These are phyloP conservation scores for Perca schrenkii DNA, from an alignment of 2,113 vertebrate genomes.

Conservation along the genomic window DNA sequence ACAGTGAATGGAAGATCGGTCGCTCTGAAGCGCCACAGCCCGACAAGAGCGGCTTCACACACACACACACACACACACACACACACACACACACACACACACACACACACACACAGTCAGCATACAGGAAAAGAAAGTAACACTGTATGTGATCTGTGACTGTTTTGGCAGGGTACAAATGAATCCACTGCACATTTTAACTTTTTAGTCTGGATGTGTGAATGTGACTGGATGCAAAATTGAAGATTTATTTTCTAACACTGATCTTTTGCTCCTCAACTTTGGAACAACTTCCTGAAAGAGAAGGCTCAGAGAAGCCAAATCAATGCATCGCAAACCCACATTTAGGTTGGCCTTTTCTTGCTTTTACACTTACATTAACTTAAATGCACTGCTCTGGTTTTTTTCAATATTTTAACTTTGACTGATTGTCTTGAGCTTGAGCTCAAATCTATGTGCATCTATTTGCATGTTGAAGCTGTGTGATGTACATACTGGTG, in stretches of 20 bases:
- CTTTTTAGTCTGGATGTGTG: neutral
- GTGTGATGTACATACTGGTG: no score
- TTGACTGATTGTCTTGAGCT: neutral
- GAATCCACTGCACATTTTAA: neutral
- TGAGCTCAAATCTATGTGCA: neutral
- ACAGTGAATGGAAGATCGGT: constrained; percentile 62
- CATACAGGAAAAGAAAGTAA: neutral
- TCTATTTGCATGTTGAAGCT: no score
- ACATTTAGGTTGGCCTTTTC: neutral
- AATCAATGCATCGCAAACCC: neutral
- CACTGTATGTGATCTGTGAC: neutral
- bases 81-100: no score
- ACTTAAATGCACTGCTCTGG: neutral
- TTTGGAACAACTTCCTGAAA: neutral
- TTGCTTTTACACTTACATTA: neutral
- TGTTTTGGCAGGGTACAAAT: neutral
- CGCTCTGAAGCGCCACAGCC: constrained; percentile 11
- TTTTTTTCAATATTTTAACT: neutral
- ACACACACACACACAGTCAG: neutral
- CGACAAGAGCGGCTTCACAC: constrained; percentile 12
- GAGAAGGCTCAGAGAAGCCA: neutral
- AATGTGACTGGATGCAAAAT: neutral
- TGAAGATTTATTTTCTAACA: neutral
- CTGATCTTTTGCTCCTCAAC: neutral
- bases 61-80: neutral